Percentiles rank a stretch among this genome's conserved stretches.
Conservation (phyloP, 2,797 vertebrate species). For the Gymnocypris eckloni region DNA sequence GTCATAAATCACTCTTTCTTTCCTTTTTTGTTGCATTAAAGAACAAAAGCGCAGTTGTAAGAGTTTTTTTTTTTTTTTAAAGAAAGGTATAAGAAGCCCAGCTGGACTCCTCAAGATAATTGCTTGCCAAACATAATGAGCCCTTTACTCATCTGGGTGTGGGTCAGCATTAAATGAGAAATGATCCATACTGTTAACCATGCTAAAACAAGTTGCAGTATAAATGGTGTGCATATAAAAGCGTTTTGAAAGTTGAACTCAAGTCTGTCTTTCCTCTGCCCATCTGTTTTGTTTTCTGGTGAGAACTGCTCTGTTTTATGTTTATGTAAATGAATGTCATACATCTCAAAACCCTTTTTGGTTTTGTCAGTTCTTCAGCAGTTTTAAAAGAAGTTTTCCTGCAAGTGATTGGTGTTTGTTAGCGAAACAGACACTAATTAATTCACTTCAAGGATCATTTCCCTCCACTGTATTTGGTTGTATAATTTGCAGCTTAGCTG, state of each 20-base stretch:
- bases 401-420: conserved; percentile 21
- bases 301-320: conserved; percentile 13
- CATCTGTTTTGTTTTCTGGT: conserved; percentile 48
- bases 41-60: background rate
- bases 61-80: background rate
- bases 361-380: conserved; percentile 37
- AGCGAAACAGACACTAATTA: conserved; percentile 35
- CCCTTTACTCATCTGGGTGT: conserved; percentile 17
- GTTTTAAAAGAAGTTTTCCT: conserved; percentile 13
- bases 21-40: background rate
- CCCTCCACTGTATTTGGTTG: conserved; percentile 23
- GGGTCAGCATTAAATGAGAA: conserved; percentile 5
- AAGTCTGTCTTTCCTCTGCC: conserved; percentile 15
- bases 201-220: background rate
- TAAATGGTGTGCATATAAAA: conserved; percentile 1
- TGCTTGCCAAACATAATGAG: conserved; percentile 13
- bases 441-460: conserved; percentile 42
- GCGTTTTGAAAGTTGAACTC: conserved; percentile 1
- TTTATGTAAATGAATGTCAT: conserved; percentile 37
- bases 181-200: background rate
- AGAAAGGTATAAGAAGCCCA: background rate
- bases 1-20: conserved; percentile 10
- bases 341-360: conserved; percentile 20
- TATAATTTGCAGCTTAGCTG: conserved; percentile 42
- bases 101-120: background rate